Evolutionary conservation across 1,140 invertebrate species (phyloP).

Genomic region (Cheumatopsyche charites): DNA sequence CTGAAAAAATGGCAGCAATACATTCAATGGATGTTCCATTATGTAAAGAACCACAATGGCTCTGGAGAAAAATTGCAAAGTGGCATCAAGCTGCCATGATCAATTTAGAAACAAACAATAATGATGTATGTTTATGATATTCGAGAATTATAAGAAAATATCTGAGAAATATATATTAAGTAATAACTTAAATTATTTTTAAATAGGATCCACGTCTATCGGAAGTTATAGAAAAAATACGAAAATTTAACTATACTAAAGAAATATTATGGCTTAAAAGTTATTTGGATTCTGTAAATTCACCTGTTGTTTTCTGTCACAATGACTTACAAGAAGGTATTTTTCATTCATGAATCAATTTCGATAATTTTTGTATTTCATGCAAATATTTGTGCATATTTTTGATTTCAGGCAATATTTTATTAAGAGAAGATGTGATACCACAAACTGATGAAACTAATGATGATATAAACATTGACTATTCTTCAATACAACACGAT

Average conservation of each 20-base stretch:
- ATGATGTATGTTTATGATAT: slow-evolving; percentile 12
- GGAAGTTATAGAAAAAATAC: slow-evolving; percentile 47
- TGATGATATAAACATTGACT: slow-evolving; percentile 48
- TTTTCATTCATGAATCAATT: not conserved
- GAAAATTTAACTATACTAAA: slow-evolving; percentile 64
- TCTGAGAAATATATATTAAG: not conserved
- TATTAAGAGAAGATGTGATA: slow-evolving; percentile 38
- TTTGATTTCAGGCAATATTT: slow-evolving; percentile 43
- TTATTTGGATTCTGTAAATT: slow-evolving; percentile 64
- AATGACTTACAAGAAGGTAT: slow-evolving; percentile 97
- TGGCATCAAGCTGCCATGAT: slow-evolving; percentile 67
- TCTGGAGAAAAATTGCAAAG: slow-evolving; percentile 86
- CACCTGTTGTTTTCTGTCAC: slow-evolving; percentile 94
- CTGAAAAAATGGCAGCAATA: slow-evolving; percentile 89
- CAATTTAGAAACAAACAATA: slow-evolving; percentile 39
- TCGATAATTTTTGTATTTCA: not conserved
- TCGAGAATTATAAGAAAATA: not conserved
- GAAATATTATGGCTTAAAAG: slow-evolving; percentile 72
- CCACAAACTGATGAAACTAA: slow-evolving; percentile 50
- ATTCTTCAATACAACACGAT: slow-evolving; percentile 41
- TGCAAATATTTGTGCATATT: not conserved
- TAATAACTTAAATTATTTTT: not conserved
- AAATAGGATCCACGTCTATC: slow-evolving; percentile 55
- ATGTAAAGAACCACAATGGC: slow-evolving; percentile 91
- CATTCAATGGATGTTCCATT: slow-evolving; percentile 92